Percentiles rank a stretch among this genome's conserved stretches.
phyloP scores from a whole-genome alignment of 2,888 invertebrate species.

The Thecocarcelia acutangulata region DNA sequence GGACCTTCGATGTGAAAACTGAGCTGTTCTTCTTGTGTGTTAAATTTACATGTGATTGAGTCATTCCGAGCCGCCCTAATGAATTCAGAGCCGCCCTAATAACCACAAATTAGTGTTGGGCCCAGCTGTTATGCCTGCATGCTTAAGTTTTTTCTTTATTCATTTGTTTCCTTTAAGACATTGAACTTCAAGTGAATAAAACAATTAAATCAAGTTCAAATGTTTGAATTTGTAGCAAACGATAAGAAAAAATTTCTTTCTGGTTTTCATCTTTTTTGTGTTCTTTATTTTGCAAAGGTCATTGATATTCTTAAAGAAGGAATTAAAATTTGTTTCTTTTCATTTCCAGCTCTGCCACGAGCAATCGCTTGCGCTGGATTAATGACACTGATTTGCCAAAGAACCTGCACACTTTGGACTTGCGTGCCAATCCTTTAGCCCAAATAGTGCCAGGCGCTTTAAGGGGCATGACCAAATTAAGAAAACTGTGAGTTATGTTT shows the following conservation, averaged over 20 bases:
- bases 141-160: background rate
- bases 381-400: slow-evolving; percentile 87
- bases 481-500: slow-evolving; percentile 87
- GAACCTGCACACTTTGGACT: slow-evolving; percentile 88
- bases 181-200: slow-evolving; percentile 42
- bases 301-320: background rate
- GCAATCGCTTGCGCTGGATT: slow-evolving; percentile 90
- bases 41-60: background rate
- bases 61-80: background rate
- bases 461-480: slow-evolving; percentile 88
- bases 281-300: slow-evolving; percentile 28
- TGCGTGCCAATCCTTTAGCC: slow-evolving; percentile 91
- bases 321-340: slow-evolving; percentile 10
- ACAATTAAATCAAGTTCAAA: slow-evolving; percentile 57
- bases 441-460: slow-evolving; percentile 88
- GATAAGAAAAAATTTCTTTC: slow-evolving; percentile 41
- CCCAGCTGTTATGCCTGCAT: slow-evolving; percentile 9
- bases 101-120: background rate
- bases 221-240: slow-evolving; percentile 4
- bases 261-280: slow-evolving; percentile 6
- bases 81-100: background rate
- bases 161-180: slow-evolving; percentile 22
- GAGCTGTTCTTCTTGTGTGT: no score
- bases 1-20: no score
- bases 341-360: slow-evolving; percentile 87